These are phyloP conservation scores for Umimayanthus kanabou DNA, from an alignment of 92 coral and sea anemone genomes.

Conservation along the genomic window DNA sequence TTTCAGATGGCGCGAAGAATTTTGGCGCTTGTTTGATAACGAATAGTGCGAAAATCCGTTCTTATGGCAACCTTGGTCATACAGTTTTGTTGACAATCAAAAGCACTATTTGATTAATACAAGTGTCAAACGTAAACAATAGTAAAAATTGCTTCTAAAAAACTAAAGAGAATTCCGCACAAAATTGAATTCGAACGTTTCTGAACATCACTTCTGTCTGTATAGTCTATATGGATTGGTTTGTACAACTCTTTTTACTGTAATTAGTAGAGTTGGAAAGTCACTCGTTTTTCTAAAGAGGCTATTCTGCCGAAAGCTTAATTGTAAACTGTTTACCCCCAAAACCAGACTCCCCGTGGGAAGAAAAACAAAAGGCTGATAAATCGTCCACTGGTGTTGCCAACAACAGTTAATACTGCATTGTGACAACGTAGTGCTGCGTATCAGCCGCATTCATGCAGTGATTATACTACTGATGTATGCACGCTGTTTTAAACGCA, in stretches of 20 bases:
- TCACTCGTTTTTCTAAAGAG: neutral
- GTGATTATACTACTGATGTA: too few species aligned
- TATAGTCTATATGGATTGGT: neutral
- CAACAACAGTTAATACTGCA: neutral
- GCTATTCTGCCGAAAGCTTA: neutral
- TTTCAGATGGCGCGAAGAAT: slow-evolving; percentile 15
- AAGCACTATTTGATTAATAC: neutral
- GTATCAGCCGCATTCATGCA: neutral
- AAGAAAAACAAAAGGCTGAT: neutral
- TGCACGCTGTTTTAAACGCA: too few species aligned
- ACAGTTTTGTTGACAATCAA: slow-evolving; percentile 22
- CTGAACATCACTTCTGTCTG: neutral
- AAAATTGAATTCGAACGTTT: neutral
- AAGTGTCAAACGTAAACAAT: slow-evolving; percentile 12
- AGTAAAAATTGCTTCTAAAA: slow-evolving; percentile 1
- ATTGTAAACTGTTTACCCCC: neutral
- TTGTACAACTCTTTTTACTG: too few species aligned
- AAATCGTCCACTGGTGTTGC: neutral
- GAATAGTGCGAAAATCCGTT: slow-evolving; percentile 13
- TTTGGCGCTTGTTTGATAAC: slow-evolving; percentile 31
- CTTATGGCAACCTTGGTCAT: slow-evolving; percentile 27
- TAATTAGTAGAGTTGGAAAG: neutral
- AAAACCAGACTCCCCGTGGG: neutral
- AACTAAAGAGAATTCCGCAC: neutral
- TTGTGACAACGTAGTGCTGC: neutral